Evolutionary conservation across 1,140 invertebrate genomes (phyloP).

Genomic region (Pemphigus obesinymphae): DNA sequence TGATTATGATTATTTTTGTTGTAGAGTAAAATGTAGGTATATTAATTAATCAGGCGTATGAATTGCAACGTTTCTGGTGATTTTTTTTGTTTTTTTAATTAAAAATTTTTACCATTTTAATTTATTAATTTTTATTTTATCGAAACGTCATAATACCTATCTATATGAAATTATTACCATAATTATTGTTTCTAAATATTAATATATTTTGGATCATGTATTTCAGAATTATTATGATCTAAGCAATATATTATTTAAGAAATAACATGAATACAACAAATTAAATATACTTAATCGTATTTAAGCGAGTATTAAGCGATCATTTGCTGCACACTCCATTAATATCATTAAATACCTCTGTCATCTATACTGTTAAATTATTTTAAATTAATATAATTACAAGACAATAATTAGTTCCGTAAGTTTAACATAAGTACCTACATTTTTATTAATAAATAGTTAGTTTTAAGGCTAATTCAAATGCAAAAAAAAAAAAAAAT

Average conservation of each 20-base stretch:
- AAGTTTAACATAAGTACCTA: slow-evolving; percentile 7
- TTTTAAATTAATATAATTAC: not conserved
- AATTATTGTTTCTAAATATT: not conserved
- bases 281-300: not conserved
- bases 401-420: slow-evolving; percentile 23
- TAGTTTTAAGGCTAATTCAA: not conserved
- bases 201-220: too few species aligned
- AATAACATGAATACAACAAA: not conserved
- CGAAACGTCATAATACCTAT: not conserved
- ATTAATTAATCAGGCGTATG: too few species aligned
- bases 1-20: not conserved
- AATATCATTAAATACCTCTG: slow-evolving; percentile 4
- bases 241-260: not conserved
- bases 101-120: not conserved
- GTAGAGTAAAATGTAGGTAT: too few species aligned
- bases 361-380: not conserved
- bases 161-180: not conserved
- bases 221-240: too few species aligned
- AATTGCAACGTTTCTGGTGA: too few species aligned
- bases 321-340: not conserved
- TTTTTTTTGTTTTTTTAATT: not conserved
- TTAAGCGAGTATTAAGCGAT: not conserved
- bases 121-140: not conserved
- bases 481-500: too few species aligned
- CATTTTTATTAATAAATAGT: not conserved